Evolutionary conservation across 1,140 invertebrate species (phyloP).

Genomic region (Pseudomyrmex pallidus): DNA sequence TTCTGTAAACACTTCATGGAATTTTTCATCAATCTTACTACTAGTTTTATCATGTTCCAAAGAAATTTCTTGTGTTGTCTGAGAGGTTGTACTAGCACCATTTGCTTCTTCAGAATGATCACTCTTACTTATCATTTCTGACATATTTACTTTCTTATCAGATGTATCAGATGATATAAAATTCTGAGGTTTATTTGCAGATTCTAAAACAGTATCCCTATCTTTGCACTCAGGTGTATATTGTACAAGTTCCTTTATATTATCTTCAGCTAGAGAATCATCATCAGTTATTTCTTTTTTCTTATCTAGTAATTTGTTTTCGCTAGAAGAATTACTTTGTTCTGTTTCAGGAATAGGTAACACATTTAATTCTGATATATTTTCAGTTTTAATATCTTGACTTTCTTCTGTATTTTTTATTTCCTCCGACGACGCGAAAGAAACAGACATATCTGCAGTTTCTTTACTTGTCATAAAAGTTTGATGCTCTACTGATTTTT

Average conservation of each 20-base stretch:
- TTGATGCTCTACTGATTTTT: slow-evolving; percentile 16
- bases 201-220: slow-evolving; percentile 1
- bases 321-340: not conserved
- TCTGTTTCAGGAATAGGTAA: not conserved
- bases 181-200: slow-evolving; percentile 13
- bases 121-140: slow-evolving; percentile 11
- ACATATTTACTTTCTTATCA: slow-evolving; percentile 5
- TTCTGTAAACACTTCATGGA: no score
- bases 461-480: slow-evolving; percentile 16
- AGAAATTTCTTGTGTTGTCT: not conserved
- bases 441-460: not conserved
- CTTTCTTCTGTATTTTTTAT: not conserved
- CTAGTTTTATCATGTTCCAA: slow-evolving; percentile 5
- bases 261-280: not conserved
- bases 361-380: not conserved
- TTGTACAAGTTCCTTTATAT: not conserved
- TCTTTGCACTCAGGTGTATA: not conserved
- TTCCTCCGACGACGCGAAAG: not conserved
- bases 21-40: not conserved
- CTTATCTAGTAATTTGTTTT: slow-evolving; percentile 9
- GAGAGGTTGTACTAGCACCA: not conserved
- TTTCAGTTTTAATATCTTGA: not conserved
- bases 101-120: not conserved
- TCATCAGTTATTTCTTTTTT: slow-evolving; percentile 11
- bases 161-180: not conserved